A percentile compares a stretch with the other conserved stretches of the same genome.
Evolutionary conservation across 1,140 invertebrate genomes (phyloP).

Genomic region (Oedothorax gibbosus): DNA sequence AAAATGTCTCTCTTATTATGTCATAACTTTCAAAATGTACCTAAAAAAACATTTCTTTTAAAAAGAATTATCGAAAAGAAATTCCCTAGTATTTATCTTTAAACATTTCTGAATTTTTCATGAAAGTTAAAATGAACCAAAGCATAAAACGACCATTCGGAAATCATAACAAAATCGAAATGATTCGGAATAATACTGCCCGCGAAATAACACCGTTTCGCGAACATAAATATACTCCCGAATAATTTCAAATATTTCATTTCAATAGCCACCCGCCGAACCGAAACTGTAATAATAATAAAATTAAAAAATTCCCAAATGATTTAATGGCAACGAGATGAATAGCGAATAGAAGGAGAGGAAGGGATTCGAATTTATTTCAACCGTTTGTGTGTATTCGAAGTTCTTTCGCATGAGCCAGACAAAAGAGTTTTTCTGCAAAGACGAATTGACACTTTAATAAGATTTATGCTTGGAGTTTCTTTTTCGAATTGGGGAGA

Average conservation of each 20-base stretch:
- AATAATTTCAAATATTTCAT: conserved; percentile 55
- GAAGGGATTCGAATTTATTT: conserved; percentile 54
- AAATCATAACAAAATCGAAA: conserved; percentile 43
- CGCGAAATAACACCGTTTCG: conserved; percentile 41
- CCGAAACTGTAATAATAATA: conserved; percentile 57
- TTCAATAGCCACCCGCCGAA: conserved; percentile 50
- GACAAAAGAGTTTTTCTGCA: conserved; percentile 44
- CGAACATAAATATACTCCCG: conserved; percentile 47
- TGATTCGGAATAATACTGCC: conserved; percentile 35
- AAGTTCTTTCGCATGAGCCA: conserved; percentile 34
- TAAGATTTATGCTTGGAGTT: conserved; percentile 60
- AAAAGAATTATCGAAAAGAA: conserved; percentile 15
- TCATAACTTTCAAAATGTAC: too few relatives aligned
- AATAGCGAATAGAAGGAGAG: conserved; percentile 12
- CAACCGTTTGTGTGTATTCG: conserved; percentile 33
- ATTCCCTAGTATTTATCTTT: conserved; percentile 25
- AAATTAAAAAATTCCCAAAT: conserved; percentile 56
- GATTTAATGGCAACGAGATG: conserved; percentile 54
- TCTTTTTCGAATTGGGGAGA: conserved; percentile 41
- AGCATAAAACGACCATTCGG: neutral
- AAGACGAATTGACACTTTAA: conserved; percentile 61
- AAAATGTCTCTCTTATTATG: too few relatives aligned
- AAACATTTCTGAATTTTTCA: neutral
- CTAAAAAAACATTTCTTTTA: neutral
- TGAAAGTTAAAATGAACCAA: neutral